Evolutionary conservation across 2,888 invertebrate genomes (phyloP), one percentile per base, ranked within the genome.

Genomic region (Troides helena): DNA sequence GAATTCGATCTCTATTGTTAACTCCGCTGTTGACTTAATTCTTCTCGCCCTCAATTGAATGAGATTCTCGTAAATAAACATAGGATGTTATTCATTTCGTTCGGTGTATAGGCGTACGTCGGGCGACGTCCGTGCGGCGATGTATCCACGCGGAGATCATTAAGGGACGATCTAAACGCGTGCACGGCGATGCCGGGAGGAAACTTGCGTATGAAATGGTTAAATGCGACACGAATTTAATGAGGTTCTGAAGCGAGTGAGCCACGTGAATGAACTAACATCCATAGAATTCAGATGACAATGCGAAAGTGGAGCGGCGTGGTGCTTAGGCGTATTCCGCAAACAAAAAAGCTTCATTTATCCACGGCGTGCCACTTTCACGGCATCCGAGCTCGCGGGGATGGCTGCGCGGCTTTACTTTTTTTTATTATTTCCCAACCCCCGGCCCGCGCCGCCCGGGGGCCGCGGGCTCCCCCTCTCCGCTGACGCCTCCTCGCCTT

Each of bases 261-360:
- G 77, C 79, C 74, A 78, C 75, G 80, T 87, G 87, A 90, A 89
- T 86, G 85, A 88, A 85, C 87, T 89, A 85, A 88, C 89, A 89
- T 84, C 86, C 14, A 89, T 89, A 86, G 89, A 90, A 90, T 87
- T 87, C 78, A 77, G 86, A 82, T 81, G 85, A 90, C 90, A 90
- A 90, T 92, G 82, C 85, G 78, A 88, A 90, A 90, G 88, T 89
- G 85, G 89, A 87, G 80, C 90, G 87, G 78, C 81, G 87, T 81
- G 80, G 81, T 82, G 89, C 90, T 90, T 88, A 90, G 88, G 86
- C 88, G 85, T 87, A 89, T 88, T 88, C 83, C 83, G 85, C 87
- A 89, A 89, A 91, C 89, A 92, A 90, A 90, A 91, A 90, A 88
- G 84, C 84, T 89, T 90, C 89, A 92, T 92, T 92, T 91, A 90